Evolutionary conservation across 2,797 vertebrate genomes (phyloP), one percentile per base, ranked within the genome.

Genomic region (Anisognathus igniventris): DNA sequence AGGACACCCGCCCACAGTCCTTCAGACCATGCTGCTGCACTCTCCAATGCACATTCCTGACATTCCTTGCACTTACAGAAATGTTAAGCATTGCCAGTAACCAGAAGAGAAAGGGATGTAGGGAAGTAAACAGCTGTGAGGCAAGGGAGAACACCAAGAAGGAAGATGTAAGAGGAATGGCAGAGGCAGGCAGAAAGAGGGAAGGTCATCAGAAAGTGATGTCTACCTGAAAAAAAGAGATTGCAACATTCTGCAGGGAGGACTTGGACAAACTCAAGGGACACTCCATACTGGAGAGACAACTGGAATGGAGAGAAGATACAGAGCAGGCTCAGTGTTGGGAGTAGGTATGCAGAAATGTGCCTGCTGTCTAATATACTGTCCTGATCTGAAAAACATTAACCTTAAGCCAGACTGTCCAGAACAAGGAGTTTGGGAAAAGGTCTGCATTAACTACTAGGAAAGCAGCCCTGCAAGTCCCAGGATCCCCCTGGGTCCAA

Each of bases 1-100:
- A 88, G 93, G 90, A 57, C 93, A 94, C 20, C 42, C 66, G 1
- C 83, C 86, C 92, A 94, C 88, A 84, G 58, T 44, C 22, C 90
- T 92, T 90, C 88, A 88, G 93, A 90, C 62, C 54, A 51, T 92
- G 83, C 80, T 84, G 73, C 76, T 93, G 83, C 90, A 91, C 73
- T 78, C 79, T 67, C 61, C 35, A 39, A 3, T 44, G 62, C 58
- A 88, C 80, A 75, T 81, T 95, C 90, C 66, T 93, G 70, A 17
- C 86, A 78, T 86, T 92, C 93, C 86, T 37, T 56, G 67, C 39
- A 44, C 40, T 65, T 54, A 47, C 6, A 15, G 35, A 62, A 83
- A 65, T 33, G 80, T 37, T 70, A 68, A 35, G 39, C 35, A 67
- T 47, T 61, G 50, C 58, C 76, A 91, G 86, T 12, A 86, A 86